phyloP scores from a whole-genome alignment of 1,140 invertebrate species.

The Pachyrhynchus sulphureomaculatus region DNA sequence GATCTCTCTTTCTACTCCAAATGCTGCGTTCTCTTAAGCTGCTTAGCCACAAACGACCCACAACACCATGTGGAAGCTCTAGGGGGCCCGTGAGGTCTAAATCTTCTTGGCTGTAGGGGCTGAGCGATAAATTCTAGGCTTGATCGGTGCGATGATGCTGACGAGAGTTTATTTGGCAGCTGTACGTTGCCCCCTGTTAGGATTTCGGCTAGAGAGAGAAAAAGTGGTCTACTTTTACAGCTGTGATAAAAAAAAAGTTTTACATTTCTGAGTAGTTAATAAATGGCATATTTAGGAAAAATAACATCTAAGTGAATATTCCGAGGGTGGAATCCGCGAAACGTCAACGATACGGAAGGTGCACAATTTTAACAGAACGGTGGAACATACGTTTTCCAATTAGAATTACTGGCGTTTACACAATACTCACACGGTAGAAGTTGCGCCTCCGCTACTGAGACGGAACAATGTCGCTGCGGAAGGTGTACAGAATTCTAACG shows the following conservation, averaged over 20 bases:
- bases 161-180: slow-evolving; percentile 63
- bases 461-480: no score
- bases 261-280: no score
- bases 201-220: slow-evolving; percentile 50
- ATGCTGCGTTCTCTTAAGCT: slow-evolving; percentile 62
- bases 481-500: no score
- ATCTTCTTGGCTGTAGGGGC: slow-evolving; percentile 46
- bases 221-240: neutral
- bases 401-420: neutral
- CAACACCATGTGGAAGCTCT: slow-evolving; percentile 64
- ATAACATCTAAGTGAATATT: no score
- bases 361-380: no score
- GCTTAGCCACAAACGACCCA: slow-evolving; percentile 59
- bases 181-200: slow-evolving; percentile 65
- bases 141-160: slow-evolving; percentile 52
- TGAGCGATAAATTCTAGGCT: slow-evolving; percentile 49
- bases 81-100: slow-evolving; percentile 52
- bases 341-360: no score
- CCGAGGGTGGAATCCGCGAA: no score
- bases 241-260: no score
- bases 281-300: no score
- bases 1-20: slow-evolving; percentile 51
- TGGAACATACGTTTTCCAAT: neutral
- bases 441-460: no score
- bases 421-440: neutral